These are phyloP conservation scores for Climacteris rufus DNA, from an alignment of 2,113 vertebrate genomes.

Conservation along the genomic window DNA sequence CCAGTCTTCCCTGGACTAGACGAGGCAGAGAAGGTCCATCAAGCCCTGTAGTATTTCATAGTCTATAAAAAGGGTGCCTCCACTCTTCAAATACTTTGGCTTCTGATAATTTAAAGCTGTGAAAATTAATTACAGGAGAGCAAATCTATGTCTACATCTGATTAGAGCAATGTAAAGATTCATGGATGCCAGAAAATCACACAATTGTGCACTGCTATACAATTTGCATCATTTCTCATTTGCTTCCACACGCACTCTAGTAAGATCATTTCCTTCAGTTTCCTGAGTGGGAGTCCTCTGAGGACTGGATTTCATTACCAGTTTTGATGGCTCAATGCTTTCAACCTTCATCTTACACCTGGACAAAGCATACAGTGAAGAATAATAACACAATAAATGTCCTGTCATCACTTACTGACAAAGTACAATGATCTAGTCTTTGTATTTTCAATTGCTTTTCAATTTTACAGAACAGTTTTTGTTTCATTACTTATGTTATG, in stretches of 20 bases:
- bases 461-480: neutral
- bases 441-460: neutral
- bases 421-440: neutral
- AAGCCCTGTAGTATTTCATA: neutral
- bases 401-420: neutral
- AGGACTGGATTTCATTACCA: conserved; percentile 17
- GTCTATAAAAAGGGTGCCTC: neutral
- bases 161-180: neutral
- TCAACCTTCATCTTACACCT: neutral
- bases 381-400: neutral
- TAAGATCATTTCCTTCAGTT: conserved; percentile 15
- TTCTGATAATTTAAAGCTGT: neutral
- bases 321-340: neutral
- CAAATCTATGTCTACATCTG: neutral
- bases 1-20: neutral
- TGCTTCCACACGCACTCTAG: neutral
- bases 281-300: neutral
- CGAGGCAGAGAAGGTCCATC: neutral
- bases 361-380: neutral
- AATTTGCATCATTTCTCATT: neutral
- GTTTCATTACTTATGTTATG: neutral
- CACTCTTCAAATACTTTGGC: neutral
- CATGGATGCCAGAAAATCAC: neutral
- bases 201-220: rapidly evolving
- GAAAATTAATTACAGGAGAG: neutral